These are phyloP conservation scores for Mobula birostris DNA, from an alignment of 2,113 vertebrate species.

Conservation along the genomic window DNA sequence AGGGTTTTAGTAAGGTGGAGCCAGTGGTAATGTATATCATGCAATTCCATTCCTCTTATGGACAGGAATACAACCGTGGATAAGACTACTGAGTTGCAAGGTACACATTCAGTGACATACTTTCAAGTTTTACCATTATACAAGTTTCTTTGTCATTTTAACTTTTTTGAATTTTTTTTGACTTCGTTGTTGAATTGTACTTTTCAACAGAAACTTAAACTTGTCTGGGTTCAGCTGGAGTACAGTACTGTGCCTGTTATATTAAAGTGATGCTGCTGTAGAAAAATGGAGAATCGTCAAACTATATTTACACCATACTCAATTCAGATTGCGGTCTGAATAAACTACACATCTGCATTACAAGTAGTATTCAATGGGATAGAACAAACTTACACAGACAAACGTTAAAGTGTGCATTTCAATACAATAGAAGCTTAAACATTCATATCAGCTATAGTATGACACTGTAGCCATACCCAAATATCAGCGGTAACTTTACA, in stretches of 20 bases:
- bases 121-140: not conserved
- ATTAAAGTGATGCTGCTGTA: too few relatives aligned
- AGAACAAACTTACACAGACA: not conserved
- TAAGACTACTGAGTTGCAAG: not conserved
- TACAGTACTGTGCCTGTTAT: not conserved
- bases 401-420: not conserved
- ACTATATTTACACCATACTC: not conserved
- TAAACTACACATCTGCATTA: not conserved
- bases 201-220: not conserved
- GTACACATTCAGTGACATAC: not conserved
- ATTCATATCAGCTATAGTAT: not conserved
- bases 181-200: not conserved
- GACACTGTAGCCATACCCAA: not conserved
- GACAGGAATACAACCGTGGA: not conserved
- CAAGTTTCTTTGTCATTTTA: not conserved
- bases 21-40: not conserved
- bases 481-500: not conserved
- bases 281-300: not conserved
- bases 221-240: not conserved
- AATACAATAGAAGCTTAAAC: slow-evolving; percentile 1
- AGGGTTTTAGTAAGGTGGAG: not conserved
- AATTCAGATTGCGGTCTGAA: not conserved
- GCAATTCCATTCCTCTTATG: not conserved
- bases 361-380: not conserved
- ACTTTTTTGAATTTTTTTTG: not conserved